phyloP scores from a whole-genome alignment of 2,113 vertebrate genomes.

The Galeopterus variegatus region DNA sequence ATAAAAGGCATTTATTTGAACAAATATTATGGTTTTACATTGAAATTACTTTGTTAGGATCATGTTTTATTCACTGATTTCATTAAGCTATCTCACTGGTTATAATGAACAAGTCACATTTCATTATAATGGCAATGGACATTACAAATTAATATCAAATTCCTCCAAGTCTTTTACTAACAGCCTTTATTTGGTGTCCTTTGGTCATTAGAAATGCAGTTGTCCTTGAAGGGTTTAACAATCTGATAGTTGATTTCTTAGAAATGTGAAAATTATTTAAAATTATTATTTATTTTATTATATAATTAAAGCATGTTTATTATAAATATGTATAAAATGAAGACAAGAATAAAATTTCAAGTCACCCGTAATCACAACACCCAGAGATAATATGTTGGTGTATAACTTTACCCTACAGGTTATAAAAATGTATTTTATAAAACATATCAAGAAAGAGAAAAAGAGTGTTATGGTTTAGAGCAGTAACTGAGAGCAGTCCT shows the following conservation, averaged over 20 bases:
- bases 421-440: neutral
- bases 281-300: neutral
- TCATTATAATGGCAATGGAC: neutral
- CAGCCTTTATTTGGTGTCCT: neutral
- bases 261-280: slow-evolving; percentile 18
- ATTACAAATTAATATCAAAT: neutral
- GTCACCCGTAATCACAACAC: neutral
- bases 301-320: neutral
- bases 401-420: neutral
- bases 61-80: slow-evolving; percentile 3
- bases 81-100: neutral
- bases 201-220: neutral
- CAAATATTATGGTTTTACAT: neutral
- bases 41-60: neutral
- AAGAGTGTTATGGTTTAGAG: neutral
- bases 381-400: neutral
- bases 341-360: slow-evolving; percentile 39
- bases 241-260: neutral
- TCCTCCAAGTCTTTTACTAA: neutral
- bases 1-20: neutral
- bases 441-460: neutral
- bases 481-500: neutral
- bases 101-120: slow-evolving; percentile 32
- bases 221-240: neutral
- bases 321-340: neutral